phyloP scores from a whole-genome alignment of 2,888 invertebrate species.

The Cephus rjabovi region DNA sequence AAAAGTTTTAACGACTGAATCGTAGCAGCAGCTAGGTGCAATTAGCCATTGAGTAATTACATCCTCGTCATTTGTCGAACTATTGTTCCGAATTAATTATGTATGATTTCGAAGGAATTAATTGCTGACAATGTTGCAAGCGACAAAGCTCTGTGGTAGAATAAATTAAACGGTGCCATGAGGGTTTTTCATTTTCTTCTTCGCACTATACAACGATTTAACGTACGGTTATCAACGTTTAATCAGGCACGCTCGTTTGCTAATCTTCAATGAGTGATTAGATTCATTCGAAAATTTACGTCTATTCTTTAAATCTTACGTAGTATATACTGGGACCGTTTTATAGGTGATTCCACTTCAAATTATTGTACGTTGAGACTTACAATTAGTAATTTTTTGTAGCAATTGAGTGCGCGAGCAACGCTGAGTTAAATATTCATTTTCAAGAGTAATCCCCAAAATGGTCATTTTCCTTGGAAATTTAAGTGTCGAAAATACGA shows the following conservation, averaged over 20 bases:
- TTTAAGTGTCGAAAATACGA: background rate
- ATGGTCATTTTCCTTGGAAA: background rate
- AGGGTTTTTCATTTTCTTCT: background rate
- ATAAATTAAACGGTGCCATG: background rate
- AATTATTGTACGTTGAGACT: too few species aligned
- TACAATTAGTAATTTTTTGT: too few species aligned
- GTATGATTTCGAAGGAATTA: background rate
- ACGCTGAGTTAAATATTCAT: background rate
- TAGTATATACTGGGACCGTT: too few species aligned
- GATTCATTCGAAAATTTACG: too few species aligned
- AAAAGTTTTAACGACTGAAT: background rate
- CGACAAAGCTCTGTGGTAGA: background rate
- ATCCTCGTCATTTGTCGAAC: background rate
- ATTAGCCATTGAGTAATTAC: background rate
- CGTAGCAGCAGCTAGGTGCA: background rate
- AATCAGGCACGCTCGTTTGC: too few species aligned
- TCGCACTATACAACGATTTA: background rate
- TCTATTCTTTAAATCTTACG: too few species aligned
- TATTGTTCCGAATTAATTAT: background rate
- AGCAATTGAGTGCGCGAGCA: too few species aligned
- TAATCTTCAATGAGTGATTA: too few species aligned
- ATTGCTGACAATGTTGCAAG: background rate
- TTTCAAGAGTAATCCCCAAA: background rate
- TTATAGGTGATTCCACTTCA: too few species aligned
- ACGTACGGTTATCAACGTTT: background rate